These are phyloP conservation scores for Caretta caretta DNA, from an alignment of 2,113 vertebrate genomes.

Conservation along the genomic window DNA sequence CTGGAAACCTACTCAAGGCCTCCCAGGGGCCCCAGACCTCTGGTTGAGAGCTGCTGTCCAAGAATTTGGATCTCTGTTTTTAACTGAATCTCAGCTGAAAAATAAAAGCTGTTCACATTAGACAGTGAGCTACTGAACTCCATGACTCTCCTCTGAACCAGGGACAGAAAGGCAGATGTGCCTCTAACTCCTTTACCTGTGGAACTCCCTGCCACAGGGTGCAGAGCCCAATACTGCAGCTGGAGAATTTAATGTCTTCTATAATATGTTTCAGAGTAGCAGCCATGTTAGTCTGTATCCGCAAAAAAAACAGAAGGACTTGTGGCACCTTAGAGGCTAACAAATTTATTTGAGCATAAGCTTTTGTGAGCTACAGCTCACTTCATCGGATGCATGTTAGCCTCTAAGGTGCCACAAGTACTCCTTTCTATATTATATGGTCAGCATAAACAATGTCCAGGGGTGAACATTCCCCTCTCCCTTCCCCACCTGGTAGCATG, in stretches of 20 bases:
- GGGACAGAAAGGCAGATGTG: not conserved
- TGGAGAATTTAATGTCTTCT: not conserved
- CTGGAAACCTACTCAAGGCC: too few relatives aligned
- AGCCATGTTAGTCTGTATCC: too few relatives aligned
- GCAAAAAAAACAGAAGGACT: too few relatives aligned
- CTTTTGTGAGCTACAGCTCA: too few relatives aligned
- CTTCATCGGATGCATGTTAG: too few relatives aligned
- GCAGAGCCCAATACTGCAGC: not conserved
- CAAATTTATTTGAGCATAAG: too few relatives aligned
- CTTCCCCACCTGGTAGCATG: not conserved
- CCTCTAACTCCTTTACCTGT: not conserved
- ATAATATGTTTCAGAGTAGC: not conserved
- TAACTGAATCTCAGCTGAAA: not conserved
- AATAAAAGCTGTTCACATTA: not conserved
- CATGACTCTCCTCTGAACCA: fast-evolving
- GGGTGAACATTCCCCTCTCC: too few relatives aligned
- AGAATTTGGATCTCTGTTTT: not conserved
- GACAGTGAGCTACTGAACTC: fast-evolving
- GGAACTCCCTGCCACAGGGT: not conserved
- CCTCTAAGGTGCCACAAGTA: too few relatives aligned
- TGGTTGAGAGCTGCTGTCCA: too few relatives aligned
- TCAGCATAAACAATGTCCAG: not conserved
- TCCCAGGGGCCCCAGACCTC: too few relatives aligned
- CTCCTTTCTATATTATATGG: not conserved
- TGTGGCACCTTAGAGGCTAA: too few relatives aligned